A percentile compares a stretch with the other conserved stretches of the same genome.
phyloP scores from a whole-genome alignment of 1,140 invertebrate genomes.

The Diorhabda elongata region DNA sequence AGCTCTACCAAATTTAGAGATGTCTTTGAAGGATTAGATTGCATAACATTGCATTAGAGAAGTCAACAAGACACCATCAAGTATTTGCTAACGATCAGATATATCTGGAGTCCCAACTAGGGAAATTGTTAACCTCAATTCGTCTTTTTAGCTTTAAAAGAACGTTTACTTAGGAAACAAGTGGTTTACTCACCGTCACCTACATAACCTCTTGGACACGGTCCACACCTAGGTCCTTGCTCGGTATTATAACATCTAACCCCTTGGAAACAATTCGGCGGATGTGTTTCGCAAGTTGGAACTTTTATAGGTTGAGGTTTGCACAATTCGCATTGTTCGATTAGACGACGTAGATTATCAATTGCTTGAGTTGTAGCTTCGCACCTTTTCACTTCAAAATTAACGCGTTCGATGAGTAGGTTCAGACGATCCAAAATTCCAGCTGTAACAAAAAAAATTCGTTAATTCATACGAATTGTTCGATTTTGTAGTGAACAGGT shows the following conservation, averaged over 20 bases:
- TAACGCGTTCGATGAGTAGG: constrained; percentile 69
- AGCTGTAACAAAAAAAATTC: constrained; percentile 47
- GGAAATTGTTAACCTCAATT: no score
- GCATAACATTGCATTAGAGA: no score
- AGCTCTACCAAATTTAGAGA: no score
- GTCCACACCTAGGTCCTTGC: constrained; percentile 66
- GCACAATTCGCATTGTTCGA: constrained; percentile 77
- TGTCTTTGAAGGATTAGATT: no score
- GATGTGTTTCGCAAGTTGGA: constrained; percentile 42
- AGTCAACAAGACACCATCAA: no score
- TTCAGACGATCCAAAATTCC: constrained; percentile 63
- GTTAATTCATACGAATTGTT: no score
- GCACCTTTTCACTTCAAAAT: constrained; percentile 64
- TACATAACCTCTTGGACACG: constrained; percentile 69
- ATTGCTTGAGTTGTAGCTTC: constrained; percentile 69
- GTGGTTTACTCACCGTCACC: constrained; percentile 62
- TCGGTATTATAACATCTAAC: constrained; percentile 74
- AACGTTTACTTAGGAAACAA: no score
- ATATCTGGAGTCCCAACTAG: no score
- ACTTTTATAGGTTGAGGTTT: constrained; percentile 23
- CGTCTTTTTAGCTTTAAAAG: no score
- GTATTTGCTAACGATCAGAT: no score
- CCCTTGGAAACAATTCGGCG: constrained; percentile 50
- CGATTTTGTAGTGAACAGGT: no score
- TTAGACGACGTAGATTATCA: constrained; percentile 60